Percentiles rank a stretch among this genome's conserved stretches.
These are phyloP conservation scores for Drosophila rubida DNA, from an alignment of 2,888 invertebrate species.

Conservation along the genomic window DNA sequence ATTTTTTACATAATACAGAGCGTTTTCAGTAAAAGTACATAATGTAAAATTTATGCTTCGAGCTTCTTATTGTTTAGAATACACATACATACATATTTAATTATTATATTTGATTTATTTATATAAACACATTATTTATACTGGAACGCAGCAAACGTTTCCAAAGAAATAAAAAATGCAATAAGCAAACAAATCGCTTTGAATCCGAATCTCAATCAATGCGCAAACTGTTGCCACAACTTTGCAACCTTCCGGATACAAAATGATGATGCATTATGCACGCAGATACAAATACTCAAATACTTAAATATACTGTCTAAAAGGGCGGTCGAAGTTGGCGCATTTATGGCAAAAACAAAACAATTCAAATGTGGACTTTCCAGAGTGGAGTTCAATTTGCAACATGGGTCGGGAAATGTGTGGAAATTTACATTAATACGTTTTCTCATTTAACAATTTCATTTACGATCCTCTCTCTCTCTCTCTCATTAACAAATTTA, in stretches of 20 bases:
- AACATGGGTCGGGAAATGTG: slow-evolving; percentile 56
- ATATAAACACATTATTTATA: slow-evolving; percentile 71
- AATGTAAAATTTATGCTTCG: slow-evolving; percentile 69
- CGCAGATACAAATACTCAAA: slow-evolving; percentile 62
- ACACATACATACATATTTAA: slow-evolving; percentile 62
- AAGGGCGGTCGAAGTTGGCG: slow-evolving; percentile 63
- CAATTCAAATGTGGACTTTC: slow-evolving; percentile 41
- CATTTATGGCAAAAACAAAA: slow-evolving; percentile 27
- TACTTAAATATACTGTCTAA: slow-evolving; percentile 66
- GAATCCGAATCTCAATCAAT: slow-evolving; percentile 1
- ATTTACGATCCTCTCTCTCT: slow-evolving; percentile 9
- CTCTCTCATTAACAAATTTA: slow-evolving; percentile 71
- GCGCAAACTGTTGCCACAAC: slow-evolving; percentile 14
- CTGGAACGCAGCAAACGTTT: slow-evolving; percentile 47
- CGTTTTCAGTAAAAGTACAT: slow-evolving; percentile 61
- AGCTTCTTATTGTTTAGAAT: slow-evolving; percentile 75
- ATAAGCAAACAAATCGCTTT: slow-evolving; percentile 34
- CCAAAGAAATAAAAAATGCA: slow-evolving; percentile 31
- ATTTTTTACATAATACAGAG: slow-evolving; percentile 76
- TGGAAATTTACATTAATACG: slow-evolving; percentile 61
- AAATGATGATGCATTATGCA: slow-evolving; percentile 51
- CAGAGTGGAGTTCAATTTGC: slow-evolving; percentile 44
- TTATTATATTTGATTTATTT: slow-evolving; percentile 50
- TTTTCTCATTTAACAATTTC: slow-evolving; percentile 53
- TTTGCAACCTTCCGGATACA: slow-evolving; percentile 36